Percentiles rank a stretch among this genome's conserved stretches.
Conservation (phyloP, 2,113 vertebrate species). For the Eudyptes chrysolophus region DNA sequence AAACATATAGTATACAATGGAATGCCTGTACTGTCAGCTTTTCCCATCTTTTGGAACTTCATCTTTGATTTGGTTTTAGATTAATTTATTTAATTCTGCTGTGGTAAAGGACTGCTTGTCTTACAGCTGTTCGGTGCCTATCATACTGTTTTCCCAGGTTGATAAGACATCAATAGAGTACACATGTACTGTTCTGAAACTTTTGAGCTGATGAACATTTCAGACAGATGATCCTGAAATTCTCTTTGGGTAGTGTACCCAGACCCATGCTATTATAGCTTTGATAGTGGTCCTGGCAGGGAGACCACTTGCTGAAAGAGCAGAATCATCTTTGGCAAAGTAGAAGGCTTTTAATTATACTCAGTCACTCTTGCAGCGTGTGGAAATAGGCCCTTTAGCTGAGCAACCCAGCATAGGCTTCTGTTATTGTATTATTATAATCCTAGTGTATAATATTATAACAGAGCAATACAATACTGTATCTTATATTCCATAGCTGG, state of each 20-base stretch:
- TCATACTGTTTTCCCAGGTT: not conserved
- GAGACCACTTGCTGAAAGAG: not conserved
- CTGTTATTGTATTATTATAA: not conserved
- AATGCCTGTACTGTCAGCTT: not conserved
- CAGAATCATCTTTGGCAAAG: not conserved
- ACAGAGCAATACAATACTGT: not conserved
- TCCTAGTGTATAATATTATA: not conserved
- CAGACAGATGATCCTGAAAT: not conserved
- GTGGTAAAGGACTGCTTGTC: not conserved
- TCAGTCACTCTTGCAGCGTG: not conserved
- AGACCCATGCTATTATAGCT: accelerated
- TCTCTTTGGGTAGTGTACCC: not conserved
- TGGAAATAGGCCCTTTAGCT: not conserved
- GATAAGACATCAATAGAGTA: not conserved
- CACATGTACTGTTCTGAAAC: not conserved
- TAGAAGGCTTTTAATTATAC: not conserved
- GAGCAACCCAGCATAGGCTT: accelerated
- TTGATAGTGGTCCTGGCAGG: not conserved
- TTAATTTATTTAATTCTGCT: not conserved
- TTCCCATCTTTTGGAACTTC: not conserved
- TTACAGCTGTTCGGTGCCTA: not conserved
- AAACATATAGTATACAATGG: not conserved
- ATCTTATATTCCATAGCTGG: not conserved
- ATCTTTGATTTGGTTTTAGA: not conserved
- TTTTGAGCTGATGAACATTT: not conserved